Conservation (phyloP, 1,140 invertebrate genomes). For the Drosophila pectinifera region DNA sequence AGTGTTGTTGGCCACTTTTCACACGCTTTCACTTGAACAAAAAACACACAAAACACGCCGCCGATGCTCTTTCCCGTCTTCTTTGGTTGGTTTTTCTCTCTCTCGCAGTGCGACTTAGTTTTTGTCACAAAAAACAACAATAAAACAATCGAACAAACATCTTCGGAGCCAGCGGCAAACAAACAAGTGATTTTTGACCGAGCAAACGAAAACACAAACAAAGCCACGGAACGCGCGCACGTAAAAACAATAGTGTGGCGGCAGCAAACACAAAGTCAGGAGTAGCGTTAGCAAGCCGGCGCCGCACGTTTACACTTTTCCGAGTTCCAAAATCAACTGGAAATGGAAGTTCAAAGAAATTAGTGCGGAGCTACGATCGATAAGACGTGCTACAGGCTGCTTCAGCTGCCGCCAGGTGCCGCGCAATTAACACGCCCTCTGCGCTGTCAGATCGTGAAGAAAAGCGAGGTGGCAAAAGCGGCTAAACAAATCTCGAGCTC, state of each 20-base stretch:
- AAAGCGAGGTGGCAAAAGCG: too few species aligned
- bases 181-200: constrained; percentile 24
- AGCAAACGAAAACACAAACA: constrained; percentile 25
- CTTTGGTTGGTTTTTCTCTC: constrained; percentile 1
- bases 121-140: constrained; percentile 13
- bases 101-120: neutral
- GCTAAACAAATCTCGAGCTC: too few species aligned
- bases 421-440: constrained; percentile 1
- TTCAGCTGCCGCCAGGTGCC: neutral
- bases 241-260: neutral
- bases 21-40: constrained; percentile 77
- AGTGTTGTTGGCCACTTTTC: constrained; percentile 56
- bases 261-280: neutral
- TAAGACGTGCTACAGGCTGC: neutral
- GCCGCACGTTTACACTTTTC: neutral
- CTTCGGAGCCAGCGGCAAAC: neutral
- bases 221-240: neutral
- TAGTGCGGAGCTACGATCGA: too few species aligned
- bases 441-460: neutral
- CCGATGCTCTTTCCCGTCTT: constrained; percentile 15
- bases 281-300: too few species aligned
- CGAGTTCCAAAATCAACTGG: neutral
- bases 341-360: too few species aligned
- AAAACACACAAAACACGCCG: constrained; percentile 45
- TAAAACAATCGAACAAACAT: constrained; percentile 9